Evolutionary conservation across 1,140 invertebrate genomes (phyloP).

Genomic region (Drosophila yakuba): DNA sequence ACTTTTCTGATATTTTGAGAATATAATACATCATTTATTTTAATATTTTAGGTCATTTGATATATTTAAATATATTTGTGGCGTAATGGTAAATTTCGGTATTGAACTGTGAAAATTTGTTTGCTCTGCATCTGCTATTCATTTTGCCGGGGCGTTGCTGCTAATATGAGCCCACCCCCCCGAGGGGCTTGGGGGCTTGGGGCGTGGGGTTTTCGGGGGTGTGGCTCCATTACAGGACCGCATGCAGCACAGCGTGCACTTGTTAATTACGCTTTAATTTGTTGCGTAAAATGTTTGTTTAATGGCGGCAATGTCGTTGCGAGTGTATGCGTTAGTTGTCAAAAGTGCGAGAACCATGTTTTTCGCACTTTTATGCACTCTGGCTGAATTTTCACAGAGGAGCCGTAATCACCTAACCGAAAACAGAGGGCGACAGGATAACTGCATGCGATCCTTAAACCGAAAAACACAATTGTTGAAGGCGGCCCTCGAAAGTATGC

Average conservation of each 20-base stretch:
- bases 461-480: conserved; percentile 34
- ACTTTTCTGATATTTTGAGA: too few relatives aligned
- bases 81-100: background rate
- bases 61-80: background rate
- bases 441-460: background rate
- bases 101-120: background rate
- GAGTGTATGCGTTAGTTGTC: conserved; percentile 31
- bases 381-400: conserved; percentile 1
- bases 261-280: conserved; percentile 83
- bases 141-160: conserved; percentile 47
- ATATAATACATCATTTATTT: too few relatives aligned
- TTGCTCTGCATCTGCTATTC: conserved; percentile 17
- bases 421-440: conserved; percentile 12
- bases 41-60: too few relatives aligned
- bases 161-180: conserved; percentile 55
- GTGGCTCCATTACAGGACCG: conserved; percentile 43
- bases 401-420: background rate
- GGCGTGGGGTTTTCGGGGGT: conserved; percentile 2
- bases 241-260: conserved; percentile 71
- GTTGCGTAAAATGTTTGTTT: conserved; percentile 82
- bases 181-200: background rate
- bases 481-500: conserved; percentile 61
- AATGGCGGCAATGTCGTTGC: conserved; percentile 68
- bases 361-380: conserved; percentile 75
- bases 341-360: conserved; percentile 64